phyloP scores from a whole-genome alignment of 2,797 vertebrate genomes.

The Orientallactaga sibirica region DNA sequence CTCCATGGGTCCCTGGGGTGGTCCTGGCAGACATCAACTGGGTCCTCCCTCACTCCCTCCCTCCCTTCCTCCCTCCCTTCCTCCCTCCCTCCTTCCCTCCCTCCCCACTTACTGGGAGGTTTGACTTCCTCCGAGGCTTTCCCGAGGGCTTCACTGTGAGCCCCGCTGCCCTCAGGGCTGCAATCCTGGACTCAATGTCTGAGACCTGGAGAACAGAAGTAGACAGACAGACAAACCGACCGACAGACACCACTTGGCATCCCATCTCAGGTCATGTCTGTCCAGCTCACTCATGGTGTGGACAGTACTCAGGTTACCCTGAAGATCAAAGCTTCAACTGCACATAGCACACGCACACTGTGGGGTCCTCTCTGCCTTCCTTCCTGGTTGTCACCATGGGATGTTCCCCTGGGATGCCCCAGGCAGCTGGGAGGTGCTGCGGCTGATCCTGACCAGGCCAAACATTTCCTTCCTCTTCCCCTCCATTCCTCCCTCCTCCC shows the following conservation, averaged over 20 bases:
- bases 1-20: too few species aligned
- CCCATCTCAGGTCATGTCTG: neutral
- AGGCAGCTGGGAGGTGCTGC: neutral
- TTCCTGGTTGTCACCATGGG: fast-evolving
- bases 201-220: slow-evolving; percentile 90
- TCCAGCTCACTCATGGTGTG: fast-evolving
- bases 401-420: neutral
- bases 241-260: fast-evolving
- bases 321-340: fast-evolving
- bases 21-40: fast-evolving
- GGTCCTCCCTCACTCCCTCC: fast-evolving
- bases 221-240: neutral
- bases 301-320: fast-evolving
- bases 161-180: slow-evolving; percentile 90
- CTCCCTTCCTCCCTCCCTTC: too few species aligned
- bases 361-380: too few species aligned
- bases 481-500: neutral
- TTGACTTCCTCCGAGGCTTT: slow-evolving; percentile 89
- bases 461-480: neutral
- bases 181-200: slow-evolving; percentile 94
- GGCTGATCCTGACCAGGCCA: neutral
- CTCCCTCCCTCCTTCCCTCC: fast-evolving
- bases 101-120: slow-evolving; percentile 82
- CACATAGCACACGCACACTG: fast-evolving
- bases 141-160: slow-evolving; percentile 86